Evolutionary conservation across 2,797 vertebrate genomes (phyloP).

Genomic region (Poecilia picta): DNA sequence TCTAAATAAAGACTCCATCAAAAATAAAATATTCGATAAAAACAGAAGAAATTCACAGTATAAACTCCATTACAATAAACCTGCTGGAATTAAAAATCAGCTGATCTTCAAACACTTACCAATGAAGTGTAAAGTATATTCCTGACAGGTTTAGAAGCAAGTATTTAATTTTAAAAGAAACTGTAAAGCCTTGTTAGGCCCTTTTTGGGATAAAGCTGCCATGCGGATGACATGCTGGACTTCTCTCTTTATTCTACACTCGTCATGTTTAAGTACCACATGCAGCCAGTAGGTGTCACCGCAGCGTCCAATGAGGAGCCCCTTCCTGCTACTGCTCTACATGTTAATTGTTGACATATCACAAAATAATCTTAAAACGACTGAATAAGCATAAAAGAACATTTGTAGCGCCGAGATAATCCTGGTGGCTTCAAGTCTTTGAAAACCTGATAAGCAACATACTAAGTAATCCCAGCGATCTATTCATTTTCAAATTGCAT

Average conservation of each 20-base stretch:
- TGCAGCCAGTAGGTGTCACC: slow-evolving; percentile 1
- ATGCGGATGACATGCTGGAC: neutral
- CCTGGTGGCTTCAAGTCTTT: neutral
- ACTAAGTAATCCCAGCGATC: neutral
- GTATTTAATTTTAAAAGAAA: neutral
- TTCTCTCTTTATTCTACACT: neutral
- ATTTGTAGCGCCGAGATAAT: neutral
- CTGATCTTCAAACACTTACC: neutral
- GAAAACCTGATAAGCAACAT: neutral
- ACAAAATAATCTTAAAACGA: neutral
- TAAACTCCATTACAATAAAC: neutral
- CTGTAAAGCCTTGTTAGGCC: neutral
- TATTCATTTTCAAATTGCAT: neutral
- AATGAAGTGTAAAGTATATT: neutral
- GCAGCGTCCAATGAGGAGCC: neutral
- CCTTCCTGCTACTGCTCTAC: neutral
- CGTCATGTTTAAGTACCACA: neutral
- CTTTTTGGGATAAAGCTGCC: neutral
- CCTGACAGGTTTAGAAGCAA: neutral
- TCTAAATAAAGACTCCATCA: neutral
- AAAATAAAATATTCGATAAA: neutral
- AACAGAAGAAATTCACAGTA: neutral
- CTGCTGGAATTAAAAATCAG: neutral
- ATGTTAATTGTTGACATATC: neutral
- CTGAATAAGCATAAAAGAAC: neutral